These are phyloP conservation scores for Vultur gryphus DNA, from an alignment of 2,797 vertebrate genomes.

Conservation along the genomic window DNA sequence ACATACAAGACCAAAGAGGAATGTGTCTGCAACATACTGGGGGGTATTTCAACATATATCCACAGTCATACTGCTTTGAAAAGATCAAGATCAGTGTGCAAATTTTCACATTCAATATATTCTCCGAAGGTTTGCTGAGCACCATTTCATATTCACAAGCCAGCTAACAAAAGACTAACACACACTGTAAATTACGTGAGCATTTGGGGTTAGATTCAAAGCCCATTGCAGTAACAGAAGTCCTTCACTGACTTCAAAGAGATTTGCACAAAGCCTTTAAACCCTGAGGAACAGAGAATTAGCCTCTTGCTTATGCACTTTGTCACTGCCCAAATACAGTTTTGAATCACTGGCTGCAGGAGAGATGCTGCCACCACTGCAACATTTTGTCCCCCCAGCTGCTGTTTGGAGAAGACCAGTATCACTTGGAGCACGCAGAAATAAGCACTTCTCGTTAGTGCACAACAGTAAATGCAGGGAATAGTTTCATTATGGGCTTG, in stretches of 20 bases:
- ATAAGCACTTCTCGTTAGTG: not conserved
- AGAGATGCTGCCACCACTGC: not conserved
- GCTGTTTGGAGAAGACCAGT: not conserved
- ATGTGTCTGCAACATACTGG: not conserved
- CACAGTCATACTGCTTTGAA: not conserved
- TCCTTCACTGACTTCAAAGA: not conserved
- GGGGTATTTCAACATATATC: not conserved
- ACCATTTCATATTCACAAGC: not conserved
- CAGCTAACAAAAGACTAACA: not conserved
- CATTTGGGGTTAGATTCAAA: not conserved
- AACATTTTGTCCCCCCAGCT: too few relatives aligned
- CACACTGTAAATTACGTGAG: not conserved
- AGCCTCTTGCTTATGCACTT: not conserved
- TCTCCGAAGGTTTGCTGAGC: not conserved
- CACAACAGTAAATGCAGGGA: not conserved
- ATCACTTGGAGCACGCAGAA: not conserved
- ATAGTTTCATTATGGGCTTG: not conserved
- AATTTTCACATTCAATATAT: not conserved
- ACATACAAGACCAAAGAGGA: not conserved
- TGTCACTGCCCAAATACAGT: not conserved
- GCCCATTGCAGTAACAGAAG: not conserved
- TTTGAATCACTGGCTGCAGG: accelerated
- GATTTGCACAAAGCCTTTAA: not conserved
- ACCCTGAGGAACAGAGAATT: not conserved
- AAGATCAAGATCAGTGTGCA: not conserved